Conservation (phyloP, 2,113 vertebrate genomes). For the Tragelaphus imberbis region DNA sequence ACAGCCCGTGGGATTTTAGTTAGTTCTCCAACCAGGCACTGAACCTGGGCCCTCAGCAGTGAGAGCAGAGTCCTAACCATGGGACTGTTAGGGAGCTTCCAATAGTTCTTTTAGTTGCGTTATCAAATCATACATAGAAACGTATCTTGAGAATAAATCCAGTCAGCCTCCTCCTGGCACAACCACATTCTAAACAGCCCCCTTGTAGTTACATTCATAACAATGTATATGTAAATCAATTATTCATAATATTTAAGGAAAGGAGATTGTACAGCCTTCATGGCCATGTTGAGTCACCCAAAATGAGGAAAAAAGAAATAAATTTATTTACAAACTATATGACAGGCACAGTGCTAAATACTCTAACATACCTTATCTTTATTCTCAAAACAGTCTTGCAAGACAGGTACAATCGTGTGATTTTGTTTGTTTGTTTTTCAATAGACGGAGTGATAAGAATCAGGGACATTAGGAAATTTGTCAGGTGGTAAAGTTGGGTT, state of each 20-base stretch:
- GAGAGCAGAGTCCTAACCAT: background rate
- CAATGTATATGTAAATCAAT: background rate
- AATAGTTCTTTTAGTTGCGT: background rate
- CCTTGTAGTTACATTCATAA: background rate
- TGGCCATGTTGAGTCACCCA: background rate
- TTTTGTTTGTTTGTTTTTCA: background rate
- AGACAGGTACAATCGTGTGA: background rate
- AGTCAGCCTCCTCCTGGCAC: background rate
- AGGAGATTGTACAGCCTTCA: background rate
- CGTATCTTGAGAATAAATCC: background rate
- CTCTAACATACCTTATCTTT: background rate
- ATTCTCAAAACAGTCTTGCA: background rate
- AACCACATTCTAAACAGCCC: background rate
- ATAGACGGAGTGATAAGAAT: background rate
- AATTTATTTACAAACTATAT: background rate
- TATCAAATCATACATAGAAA: background rate
- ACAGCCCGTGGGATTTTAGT: background rate
- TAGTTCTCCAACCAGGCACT: background rate
- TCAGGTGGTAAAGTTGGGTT: background rate
- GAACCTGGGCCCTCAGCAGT: background rate
- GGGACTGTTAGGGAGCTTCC: background rate
- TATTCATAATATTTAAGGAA: background rate
- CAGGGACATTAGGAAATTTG: background rate
- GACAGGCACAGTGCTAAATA: background rate
- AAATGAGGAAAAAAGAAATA: background rate